These are phyloP conservation scores for Luscinia megarhynchos DNA, from an alignment of 2,797 vertebrate genomes.

Conservation along the genomic window DNA sequence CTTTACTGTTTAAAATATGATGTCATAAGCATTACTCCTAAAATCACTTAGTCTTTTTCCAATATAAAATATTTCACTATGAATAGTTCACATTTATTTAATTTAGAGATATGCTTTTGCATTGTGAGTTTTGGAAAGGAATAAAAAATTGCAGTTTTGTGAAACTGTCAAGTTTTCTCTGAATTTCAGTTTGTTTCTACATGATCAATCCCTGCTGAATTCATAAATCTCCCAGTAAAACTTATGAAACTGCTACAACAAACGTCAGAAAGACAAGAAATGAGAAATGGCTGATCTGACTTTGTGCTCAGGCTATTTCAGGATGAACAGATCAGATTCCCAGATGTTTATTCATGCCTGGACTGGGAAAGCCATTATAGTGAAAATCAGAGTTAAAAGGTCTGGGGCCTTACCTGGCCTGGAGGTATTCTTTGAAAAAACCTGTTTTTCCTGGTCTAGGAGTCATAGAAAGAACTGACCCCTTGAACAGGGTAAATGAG, in stretches of 20 bases:
- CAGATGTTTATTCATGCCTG: conserved; percentile 47
- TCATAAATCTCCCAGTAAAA: conserved; percentile 19
- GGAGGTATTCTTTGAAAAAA: conserved; percentile 47
- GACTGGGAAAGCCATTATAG: conserved; percentile 33
- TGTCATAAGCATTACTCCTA: background rate
- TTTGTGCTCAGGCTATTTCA: background rate
- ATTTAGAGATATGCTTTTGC: background rate
- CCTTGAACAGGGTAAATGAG: conserved; percentile 20
- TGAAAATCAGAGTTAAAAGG: conserved; percentile 55
- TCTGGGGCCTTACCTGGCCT: conserved; percentile 36
- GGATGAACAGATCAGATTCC: conserved; percentile 31
- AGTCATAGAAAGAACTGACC: conserved; percentile 40
- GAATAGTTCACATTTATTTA: background rate
- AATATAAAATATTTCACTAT: background rate
- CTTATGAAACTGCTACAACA: background rate
- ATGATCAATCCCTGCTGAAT: background rate
- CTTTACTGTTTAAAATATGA: background rate
- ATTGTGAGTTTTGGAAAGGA: background rate
- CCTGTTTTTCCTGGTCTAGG: conserved; percentile 46
- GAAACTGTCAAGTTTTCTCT: background rate
- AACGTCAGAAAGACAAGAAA: conserved; percentile 19
- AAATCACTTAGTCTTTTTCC: background rate
- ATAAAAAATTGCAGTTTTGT: background rate
- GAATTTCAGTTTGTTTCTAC: background rate
- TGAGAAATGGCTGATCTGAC: conserved; percentile 14